Conservation (phyloP, 1,140 invertebrate genomes). For the Pentalonia nigronervosa region DNA sequence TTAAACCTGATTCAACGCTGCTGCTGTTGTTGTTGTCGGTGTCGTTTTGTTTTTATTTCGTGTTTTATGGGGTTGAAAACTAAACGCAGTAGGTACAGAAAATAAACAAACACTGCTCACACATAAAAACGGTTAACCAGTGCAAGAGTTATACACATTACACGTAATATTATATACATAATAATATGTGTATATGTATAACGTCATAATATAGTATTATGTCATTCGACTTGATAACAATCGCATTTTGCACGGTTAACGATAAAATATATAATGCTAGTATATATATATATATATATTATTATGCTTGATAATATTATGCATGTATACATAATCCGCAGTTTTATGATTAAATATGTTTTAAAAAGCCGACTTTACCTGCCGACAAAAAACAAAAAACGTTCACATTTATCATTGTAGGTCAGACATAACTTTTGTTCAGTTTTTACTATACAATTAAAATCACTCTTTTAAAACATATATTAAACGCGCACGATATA, state of each 20-base stretch:
- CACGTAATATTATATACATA: not conserved
- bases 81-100: not conserved
- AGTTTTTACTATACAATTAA: slow-evolving; percentile 1
- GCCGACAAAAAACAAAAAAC: not conserved
- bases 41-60: slow-evolving; percentile 28
- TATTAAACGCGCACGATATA: not conserved
- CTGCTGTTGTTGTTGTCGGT: not conserved
- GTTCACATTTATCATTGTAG: not conserved
- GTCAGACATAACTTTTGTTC: slow-evolving; percentile 2
- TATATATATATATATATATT: not conserved
- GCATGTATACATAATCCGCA: not conserved
- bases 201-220: not conserved
- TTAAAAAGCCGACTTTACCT: slow-evolving; percentile 10
- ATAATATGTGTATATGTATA: not conserved
- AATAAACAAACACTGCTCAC: not conserved
- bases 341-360: slow-evolving; percentile 5
- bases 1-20: not conserved
- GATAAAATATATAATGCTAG: not conserved
- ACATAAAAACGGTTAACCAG: not conserved
- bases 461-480: not conserved
- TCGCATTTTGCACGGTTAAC: not conserved
- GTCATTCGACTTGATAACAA: not conserved
- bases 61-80: slow-evolving; percentile 37
- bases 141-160: not conserved
- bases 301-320: no score